Conservation (phyloP, 2,888 invertebrate genomes). For the Nephrocerus scutellatus region DNA sequence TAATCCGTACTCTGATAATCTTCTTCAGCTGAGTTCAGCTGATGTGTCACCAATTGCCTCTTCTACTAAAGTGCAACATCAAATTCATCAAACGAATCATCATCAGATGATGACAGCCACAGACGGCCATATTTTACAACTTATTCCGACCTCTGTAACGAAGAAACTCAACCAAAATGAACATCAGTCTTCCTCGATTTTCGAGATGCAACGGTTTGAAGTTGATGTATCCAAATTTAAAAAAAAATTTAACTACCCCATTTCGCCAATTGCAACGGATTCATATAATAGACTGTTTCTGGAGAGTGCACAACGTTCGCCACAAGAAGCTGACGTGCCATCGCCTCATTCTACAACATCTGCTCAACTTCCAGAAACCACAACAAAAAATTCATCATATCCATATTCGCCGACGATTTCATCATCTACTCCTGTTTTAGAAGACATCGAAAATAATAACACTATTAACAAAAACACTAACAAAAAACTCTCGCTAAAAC, state of each 20-base stretch:
- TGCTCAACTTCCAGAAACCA: too few relatives aligned
- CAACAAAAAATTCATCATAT: slow-evolving; percentile 23
- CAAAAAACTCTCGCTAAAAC: slow-evolving; percentile 24
- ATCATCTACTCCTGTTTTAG: slow-evolving; percentile 44
- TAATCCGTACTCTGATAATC: slow-evolving; percentile 1
- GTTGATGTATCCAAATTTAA: slow-evolving; percentile 22
- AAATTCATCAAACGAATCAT: slow-evolving; percentile 31
- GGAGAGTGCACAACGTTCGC: slow-evolving; percentile 34
- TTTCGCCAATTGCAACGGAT: slow-evolving; percentile 29
- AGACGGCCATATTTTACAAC: slow-evolving; percentile 38
- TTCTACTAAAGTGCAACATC: slow-evolving; percentile 1
- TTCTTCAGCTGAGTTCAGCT: slow-evolving; percentile 9
- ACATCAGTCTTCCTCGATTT: slow-evolving; percentile 13
- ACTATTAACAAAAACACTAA: slow-evolving; percentile 13
- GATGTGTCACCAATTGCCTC: not conserved
- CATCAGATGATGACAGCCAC: slow-evolving; percentile 38
- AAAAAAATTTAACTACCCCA: slow-evolving; percentile 22
- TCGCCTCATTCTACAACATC: slow-evolving; percentile 34
- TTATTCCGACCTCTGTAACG: slow-evolving; percentile 57
- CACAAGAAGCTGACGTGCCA: slow-evolving; percentile 42
- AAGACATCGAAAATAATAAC: slow-evolving; percentile 21
- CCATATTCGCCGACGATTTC: slow-evolving; percentile 35
- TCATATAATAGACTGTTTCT: slow-evolving; percentile 32
- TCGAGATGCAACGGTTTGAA: too few relatives aligned
- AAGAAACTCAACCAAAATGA: slow-evolving; percentile 36